Base-by-base conservation (phyloP, 2,113 vertebrate species). In the Amazona guildingii region DNA sequence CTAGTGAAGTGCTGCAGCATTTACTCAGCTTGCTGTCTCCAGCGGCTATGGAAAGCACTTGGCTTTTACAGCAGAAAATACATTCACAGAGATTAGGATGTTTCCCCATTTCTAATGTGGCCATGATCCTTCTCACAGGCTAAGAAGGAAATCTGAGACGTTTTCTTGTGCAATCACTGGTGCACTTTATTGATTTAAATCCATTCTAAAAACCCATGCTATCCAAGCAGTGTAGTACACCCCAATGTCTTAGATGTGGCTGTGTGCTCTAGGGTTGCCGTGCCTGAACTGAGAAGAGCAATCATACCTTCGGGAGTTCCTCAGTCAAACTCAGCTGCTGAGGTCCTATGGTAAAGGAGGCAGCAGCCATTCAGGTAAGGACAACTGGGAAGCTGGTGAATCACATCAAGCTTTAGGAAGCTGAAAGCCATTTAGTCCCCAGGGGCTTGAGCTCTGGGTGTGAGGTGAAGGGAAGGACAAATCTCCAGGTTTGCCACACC, bases 221-320 rank as follows among this genome's bases (percentile, higher is more conserved):
- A 10, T 17, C 25, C 77, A 62, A 23, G 52, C 39, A 78, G 31
- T 11, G 39, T n/a, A 28, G 39, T n/a, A 77, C 57, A 49, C 14
- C 29, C 70, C 4, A 1, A 51, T 1, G 0, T 27, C 37, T 51
- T 41, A 64, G n/a, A 61, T 1, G 1, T 15, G 41, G 12, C 9
- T 2, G 0, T 33, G 43, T 52, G 13, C 31, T 52, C 13, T n/a
- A 52, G 15, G 11, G 11, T 43, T 64, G 44, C 54, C 46, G 11
- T 19, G 37, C 49, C 57, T 67, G 13, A 24, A 39, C 43, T 54
- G 19, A 69, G 46, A 83, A 57, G 9, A 52, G 46, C 20, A 31
- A 33, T 52, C 41, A 66, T 43, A 49, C 46, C 16, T 51, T 74
- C 6, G 2, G 21, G 24, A 89, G 21, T 49, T 57, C 46, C 31